Base-by-base conservation (phyloP, 2,113 vertebrate genomes). In the Charadrius vociferus region DNA sequence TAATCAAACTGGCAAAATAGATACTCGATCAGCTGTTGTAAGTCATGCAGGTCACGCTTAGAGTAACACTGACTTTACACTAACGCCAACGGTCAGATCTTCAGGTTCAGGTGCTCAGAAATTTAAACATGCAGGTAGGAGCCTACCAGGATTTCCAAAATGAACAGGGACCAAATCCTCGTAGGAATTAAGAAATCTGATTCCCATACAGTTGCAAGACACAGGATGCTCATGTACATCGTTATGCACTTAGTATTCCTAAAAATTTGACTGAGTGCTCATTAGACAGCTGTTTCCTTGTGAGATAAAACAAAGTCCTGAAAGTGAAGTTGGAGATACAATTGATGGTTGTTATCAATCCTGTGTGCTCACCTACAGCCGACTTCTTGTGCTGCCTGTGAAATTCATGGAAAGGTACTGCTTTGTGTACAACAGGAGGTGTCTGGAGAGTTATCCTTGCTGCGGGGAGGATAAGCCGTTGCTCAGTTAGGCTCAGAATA, bases 391-490 rank as follows among this genome's bases (percentile, higher is more conserved):
- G 94, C 86, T 95, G 87, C 80, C 94, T 93, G 70, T 66, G 77
- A 68, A 96, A 94, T 37, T 43, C 90, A 53, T 96, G 98, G 88
- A 98, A 91, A 91, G 88, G 86, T 24, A 73, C 94, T 26, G 96
- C 88, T 90, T 83, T 98, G 82, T 97, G 94, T 49, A 79, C 56
- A 24, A 98, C 73, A 58, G 96, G 96, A 81, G 95, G 95, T 32
- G 91, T 93, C 87, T 98, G 94, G 23, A 98, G 90, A 61, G 91
- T 75, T 74, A 97, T 92, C 88, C 82, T 91, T 71, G 98, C 92
- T 84, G 97, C 96, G 85, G 97, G 88, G 63, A 96, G 97, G 53
- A 97, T 90, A 78, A 98, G 78, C 36, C 97, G 97, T 83, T 96
- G 97, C 52, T 98, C 97, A 78, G 91, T 67, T 62, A 98, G 88